Base-by-base conservation (phyloP, 2,888 invertebrate genomes). In the Omphaloscelis lunosa region DNA sequence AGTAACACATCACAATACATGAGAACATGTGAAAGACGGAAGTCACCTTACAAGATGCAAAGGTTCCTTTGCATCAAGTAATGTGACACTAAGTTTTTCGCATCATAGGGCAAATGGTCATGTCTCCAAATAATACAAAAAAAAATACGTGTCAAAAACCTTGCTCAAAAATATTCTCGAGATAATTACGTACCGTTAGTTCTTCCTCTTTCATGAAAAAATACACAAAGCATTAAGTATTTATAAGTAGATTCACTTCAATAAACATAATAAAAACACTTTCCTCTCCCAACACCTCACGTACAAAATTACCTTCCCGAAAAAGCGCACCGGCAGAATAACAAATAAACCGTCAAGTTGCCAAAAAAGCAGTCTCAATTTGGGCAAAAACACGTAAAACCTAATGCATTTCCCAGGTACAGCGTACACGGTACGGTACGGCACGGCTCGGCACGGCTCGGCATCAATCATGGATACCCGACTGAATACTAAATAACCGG, bases 401-500 rank as follows among this genome's bases (percentile, higher is more conserved):
- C 75, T 87, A 87, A 87, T 87, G 86, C 87, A 85, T 87, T 87
- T 87, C 79, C 87, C 86, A 78, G 65, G 86, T 87, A 83, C 63
- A 66, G 62, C 63, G 71, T 63, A 62, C 69, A 29, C 76, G 65
- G 65, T 20, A 56, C 65, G 27, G 77, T 12, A 17, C 41, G 41
- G 53, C 41, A 15, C 17, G 45, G 70, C 27, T 23, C n/a, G 61
- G 56, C 34, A n/a, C 68, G 69, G 27, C 66, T 71, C 58, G 41
- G 78, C 79, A 87, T 87, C 82, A 85, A 87, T 87, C 86, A 87
- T 82, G 83, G 77, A 83, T 61, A 72, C 84, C 75, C 67, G 34
- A 61, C 79, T 79, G 86, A 83, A 87, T 87, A 86, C 84, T 87
- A 87, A 87, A 85, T 87, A 87, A 70, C 66, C 53, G 58, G 58